Base-by-base conservation (phyloP, 2,888 invertebrate species). In the Ophion ventricosus region DNA sequence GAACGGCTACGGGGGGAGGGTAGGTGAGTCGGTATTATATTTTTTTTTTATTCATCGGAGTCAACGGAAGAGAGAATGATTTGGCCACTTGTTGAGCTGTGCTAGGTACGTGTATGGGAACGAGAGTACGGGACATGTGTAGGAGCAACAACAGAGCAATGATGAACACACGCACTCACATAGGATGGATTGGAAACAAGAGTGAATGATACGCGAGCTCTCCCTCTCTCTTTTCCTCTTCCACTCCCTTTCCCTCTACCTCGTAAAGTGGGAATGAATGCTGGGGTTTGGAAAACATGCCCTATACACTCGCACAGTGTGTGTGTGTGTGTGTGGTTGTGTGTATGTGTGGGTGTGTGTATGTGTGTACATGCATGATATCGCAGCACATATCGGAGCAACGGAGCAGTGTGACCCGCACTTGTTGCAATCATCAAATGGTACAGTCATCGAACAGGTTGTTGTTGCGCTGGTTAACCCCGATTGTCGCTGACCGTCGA, bases 371-470 rank as follows among this genome's bases (percentile, higher is more conserved):
- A 64, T 10, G 23, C 57, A 11, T 20, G 20, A 57, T 23, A 57
- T 10, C 14, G 1, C n/a, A 10, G 3, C n/a, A 35, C 10, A 0
- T 11, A 43, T 43, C 20, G 29, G 10, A 8, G 35, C 49, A 20
- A 40, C 20, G 76, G 79, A 61, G 43, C 29, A 29, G 61, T 73
- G 54, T 59, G 89, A 88, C 84, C 87, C 90, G 90, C 91, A 92
- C 92, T 92, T 92, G 92, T 92, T 92, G 92, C 92, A 91, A 92
- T 92, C 91, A 92, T 92, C 91, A 92, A 92, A 91, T 89, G 90
- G 88, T 90, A 91, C 89, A 92, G 91, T 92, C 92, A 92, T 92
- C 91, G 92, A 92, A 92, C 91, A 92, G 91, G 91, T 92, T 92
- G 92, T 90, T 89, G 89, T 90, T 89, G 81, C 87, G 87, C 84